A percentile compares a stretch with the other conserved stretches of the same genome.
phyloP scores from a whole-genome alignment of 1,140 invertebrate species.

The Trichonephila clavipes region DNA sequence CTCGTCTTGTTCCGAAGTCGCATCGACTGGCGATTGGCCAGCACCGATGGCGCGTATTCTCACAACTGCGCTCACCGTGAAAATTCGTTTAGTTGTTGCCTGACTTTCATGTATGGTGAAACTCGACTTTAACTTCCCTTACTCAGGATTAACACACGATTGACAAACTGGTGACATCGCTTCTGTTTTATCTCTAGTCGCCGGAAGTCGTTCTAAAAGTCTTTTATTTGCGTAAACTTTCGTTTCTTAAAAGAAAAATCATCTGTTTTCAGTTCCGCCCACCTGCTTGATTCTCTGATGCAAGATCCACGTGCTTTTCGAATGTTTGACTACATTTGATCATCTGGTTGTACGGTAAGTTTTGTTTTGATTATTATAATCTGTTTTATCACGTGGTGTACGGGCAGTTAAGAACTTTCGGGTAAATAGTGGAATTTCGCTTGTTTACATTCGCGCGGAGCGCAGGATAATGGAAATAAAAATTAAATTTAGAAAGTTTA shows the following conservation, averaged over 20 bases:
- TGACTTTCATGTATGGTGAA: conserved; percentile 37
- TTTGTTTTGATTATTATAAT: neutral
- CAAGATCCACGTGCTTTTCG: conserved; percentile 37
- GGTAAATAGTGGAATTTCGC: no score
- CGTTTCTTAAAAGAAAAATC: neutral
- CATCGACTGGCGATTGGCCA: conserved; percentile 55
- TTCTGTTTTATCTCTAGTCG: neutral
- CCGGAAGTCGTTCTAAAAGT: neutral
- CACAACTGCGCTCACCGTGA: neutral
- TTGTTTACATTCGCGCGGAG: no score
- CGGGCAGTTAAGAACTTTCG: no score
- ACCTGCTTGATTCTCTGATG: conserved; percentile 22
- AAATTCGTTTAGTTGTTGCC: neutral
- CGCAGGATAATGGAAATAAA: no score
- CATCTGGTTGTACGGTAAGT: conserved; percentile 18
- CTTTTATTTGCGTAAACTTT: neutral
- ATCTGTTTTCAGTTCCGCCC: neutral
- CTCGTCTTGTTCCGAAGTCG: conserved; percentile 62
- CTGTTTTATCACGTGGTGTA: neutral
- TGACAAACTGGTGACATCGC: neutral
- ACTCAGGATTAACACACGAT: neutral
- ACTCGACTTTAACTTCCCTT: neutral
- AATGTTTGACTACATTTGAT: conserved; percentile 33
- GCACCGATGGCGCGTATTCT: conserved; percentile 41
- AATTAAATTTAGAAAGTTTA: no score